Evolutionary conservation across 2,888 invertebrate species (phyloP).

Genomic region (Lithodes maja): DNA sequence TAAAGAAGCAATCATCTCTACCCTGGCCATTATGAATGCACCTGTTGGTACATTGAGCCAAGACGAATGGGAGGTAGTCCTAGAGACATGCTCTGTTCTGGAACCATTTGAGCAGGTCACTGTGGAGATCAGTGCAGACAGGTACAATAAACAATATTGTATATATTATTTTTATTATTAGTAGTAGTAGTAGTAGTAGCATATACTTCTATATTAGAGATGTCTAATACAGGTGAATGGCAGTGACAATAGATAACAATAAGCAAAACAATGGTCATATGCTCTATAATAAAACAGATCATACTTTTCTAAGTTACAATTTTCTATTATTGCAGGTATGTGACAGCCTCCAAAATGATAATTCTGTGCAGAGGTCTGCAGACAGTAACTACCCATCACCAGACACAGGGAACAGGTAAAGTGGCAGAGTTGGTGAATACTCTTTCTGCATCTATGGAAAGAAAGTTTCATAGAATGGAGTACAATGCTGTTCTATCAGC

Average conservation of each 20-base stretch:
- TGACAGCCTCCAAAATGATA: constrained; percentile 25
- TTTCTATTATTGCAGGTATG: neutral
- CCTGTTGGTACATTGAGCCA: neutral
- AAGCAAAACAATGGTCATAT: neutral
- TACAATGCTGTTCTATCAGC: constrained; percentile 9
- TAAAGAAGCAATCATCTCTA: neutral
- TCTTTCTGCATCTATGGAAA: constrained; percentile 30
- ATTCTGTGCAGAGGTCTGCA: constrained; percentile 25
- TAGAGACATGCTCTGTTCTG: constrained; percentile 16
- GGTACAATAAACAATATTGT: neutral
- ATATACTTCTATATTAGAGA: constrained; percentile 7
- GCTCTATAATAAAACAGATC: neutral
- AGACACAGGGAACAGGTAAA: neutral
- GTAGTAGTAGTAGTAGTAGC: too few species aligned
- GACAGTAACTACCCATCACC: constrained; percentile 16
- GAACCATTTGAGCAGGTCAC: constrained; percentile 17
- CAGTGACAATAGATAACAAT: neutral
- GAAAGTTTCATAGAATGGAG: constrained; percentile 25
- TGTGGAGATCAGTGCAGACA: constrained; percentile 5
- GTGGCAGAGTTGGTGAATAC: neutral
- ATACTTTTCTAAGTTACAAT: neutral
- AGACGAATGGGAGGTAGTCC: constrained; percentile 8
- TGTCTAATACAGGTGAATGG: neutral
- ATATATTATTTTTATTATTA: neutral
- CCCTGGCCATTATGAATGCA: constrained; percentile 19